Evolutionary conservation across 2,888 invertebrate genomes (phyloP).

Genomic region (Siphlonurus alternatus): DNA sequence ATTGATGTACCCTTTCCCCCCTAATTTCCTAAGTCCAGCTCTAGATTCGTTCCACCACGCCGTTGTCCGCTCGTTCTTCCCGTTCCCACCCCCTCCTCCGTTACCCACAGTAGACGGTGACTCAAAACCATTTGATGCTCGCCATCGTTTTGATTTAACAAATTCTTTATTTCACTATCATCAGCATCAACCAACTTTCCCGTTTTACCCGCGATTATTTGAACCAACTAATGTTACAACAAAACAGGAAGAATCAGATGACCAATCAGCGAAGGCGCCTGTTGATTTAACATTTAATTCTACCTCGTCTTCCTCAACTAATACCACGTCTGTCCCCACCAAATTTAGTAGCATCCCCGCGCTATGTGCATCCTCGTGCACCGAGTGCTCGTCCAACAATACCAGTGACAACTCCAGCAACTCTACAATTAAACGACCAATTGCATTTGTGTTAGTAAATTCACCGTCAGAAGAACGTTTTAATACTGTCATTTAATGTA

Average conservation of each 20-base stretch:
- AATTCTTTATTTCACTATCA: neutral
- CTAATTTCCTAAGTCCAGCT: neutral
- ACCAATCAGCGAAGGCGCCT: neutral
- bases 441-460: neutral
- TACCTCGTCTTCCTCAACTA: neutral
- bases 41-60: constrained; percentile 1
- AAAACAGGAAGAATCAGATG: neutral
- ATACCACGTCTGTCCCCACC: neutral
- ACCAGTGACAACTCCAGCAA: neutral
- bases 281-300: neutral
- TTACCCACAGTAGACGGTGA: neutral
- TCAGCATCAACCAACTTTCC: neutral
- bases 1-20: neutral
- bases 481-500: neutral
- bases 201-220: neutral
- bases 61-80: neutral
- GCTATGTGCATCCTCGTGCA: neutral
- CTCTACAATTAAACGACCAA: neutral
- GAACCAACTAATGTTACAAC: neutral
- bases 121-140: neutral
- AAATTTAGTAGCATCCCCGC: constrained; percentile 1
- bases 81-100: neutral
- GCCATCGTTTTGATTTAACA: neutral
- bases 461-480: neutral
- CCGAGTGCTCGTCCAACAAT: neutral